Evolutionary conservation across 1,140 invertebrate genomes (phyloP).

Genomic region (Oncopeltus fasciatus): DNA sequence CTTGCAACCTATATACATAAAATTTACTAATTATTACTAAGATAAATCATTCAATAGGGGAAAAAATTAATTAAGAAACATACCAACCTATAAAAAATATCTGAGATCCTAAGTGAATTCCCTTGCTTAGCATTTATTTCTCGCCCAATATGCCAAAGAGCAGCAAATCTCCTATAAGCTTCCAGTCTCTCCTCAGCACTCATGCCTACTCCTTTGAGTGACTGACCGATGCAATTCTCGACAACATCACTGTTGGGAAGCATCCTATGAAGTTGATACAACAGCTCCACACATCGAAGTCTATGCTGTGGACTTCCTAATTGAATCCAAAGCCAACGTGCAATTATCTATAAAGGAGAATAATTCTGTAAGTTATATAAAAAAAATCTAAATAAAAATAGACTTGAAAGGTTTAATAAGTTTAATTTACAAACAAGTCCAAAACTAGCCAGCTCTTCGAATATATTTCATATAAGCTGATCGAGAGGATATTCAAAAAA

Average conservation of each 20-base stretch:
- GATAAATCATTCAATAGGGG: too few species aligned
- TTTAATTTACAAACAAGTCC: too few species aligned
- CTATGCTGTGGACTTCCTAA: constrained; percentile 44
- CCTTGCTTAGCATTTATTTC: constrained; percentile 33
- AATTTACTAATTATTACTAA: too few species aligned
- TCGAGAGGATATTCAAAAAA: too few species aligned
- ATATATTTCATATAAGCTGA: too few species aligned
- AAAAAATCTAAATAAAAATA: too few species aligned
- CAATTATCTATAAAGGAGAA: constrained; percentile 40
- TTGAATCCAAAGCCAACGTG: constrained; percentile 51
- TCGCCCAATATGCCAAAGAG: constrained; percentile 65
- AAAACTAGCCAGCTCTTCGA: too few species aligned
- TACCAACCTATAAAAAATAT: constrained; percentile 27
- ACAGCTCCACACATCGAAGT: constrained; percentile 46
- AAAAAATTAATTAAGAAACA: not conserved
- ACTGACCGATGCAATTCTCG: constrained; percentile 50
- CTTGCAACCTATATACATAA: too few species aligned
- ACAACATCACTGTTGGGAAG: constrained; percentile 44
- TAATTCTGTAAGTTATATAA: too few species aligned
- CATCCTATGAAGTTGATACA: constrained; percentile 46
- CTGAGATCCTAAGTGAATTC: constrained; percentile 24
- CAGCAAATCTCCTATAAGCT: constrained; percentile 57
- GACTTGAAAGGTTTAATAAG: too few species aligned
- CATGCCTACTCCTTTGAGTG: constrained; percentile 29
- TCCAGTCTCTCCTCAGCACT: constrained; percentile 30